A percentile compares a stretch with the other conserved stretches of the same genome.
Evolutionary conservation across 2,888 invertebrate genomes (phyloP).

Genomic region (Rotaria sp.): DNA sequence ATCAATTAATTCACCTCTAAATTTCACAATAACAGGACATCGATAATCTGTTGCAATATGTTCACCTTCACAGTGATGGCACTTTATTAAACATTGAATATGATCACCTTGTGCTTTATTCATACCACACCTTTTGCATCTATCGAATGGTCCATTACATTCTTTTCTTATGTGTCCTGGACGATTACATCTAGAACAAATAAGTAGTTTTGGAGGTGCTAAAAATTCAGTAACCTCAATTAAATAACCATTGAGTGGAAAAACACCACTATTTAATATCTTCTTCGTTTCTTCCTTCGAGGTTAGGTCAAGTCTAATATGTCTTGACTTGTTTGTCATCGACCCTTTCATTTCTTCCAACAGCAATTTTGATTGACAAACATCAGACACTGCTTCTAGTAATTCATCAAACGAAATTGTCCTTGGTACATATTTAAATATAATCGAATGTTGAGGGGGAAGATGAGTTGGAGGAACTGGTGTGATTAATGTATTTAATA

Average conservation of each 20-base stretch:
- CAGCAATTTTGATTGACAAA: background rate
- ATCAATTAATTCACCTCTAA: background rate
- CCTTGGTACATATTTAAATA: background rate
- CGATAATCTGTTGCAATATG: background rate
- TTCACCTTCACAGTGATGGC: background rate
- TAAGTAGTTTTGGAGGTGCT: background rate
- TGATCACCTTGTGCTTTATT: background rate
- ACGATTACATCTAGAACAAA: background rate
- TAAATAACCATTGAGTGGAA: background rate
- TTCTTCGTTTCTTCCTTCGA: background rate
- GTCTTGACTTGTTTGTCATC: background rate
- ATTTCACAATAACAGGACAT: background rate
- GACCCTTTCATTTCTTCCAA: background rate
- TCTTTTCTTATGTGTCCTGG: background rate
- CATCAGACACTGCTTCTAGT: background rate
- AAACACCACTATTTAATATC: background rate
- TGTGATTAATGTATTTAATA: background rate
- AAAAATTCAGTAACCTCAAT: background rate
- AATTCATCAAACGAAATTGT: background rate
- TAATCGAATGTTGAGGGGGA: background rate
- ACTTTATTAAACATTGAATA: background rate
- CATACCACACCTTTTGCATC: background rate
- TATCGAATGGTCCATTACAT: background rate
- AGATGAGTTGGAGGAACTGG: background rate
- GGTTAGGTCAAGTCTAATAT: background rate